Evolutionary conservation across 1,140 invertebrate genomes (phyloP).

Genomic region (Bradysia coprophila): DNA sequence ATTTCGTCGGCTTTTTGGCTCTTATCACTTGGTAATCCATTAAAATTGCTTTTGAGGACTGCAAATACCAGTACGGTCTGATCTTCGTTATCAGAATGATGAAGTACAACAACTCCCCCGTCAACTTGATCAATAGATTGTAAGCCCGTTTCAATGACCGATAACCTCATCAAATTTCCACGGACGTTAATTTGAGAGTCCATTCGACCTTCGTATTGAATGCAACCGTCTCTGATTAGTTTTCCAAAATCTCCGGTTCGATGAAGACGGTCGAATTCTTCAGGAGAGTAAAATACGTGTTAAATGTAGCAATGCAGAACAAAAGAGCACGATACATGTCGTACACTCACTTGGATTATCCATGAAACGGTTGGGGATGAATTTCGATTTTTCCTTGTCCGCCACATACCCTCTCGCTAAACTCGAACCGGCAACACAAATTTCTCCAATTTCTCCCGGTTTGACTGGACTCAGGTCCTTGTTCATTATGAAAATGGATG

Average conservation of each 20-base stretch:
- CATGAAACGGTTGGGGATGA: constrained; percentile 48
- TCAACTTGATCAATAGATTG: constrained; percentile 15
- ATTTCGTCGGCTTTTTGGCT: too few species aligned
- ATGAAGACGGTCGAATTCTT: constrained; percentile 47
- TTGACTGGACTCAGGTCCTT: constrained; percentile 43
- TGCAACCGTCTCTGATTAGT: constrained; percentile 42
- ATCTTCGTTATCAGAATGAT: constrained; percentile 49
- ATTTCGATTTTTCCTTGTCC: constrained; percentile 46
- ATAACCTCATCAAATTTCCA: constrained; percentile 66
- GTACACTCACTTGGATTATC: constrained; percentile 40
- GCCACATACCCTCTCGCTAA: constrained; percentile 62
- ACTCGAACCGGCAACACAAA: constrained; percentile 60
- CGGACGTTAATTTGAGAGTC: constrained; percentile 77
- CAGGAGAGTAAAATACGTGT: too few species aligned
- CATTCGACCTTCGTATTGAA: constrained; percentile 62
- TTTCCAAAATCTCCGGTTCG: constrained; percentile 68
- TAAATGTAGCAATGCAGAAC: too few species aligned
- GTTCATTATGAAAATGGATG: constrained; percentile 57
- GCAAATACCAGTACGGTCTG: constrained; percentile 57
- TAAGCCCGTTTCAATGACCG: constrained; percentile 51
- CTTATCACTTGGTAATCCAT: constrained; percentile 38
- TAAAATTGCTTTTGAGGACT: constrained; percentile 30
- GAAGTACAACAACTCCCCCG: constrained; percentile 48
- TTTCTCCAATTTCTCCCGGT: constrained; percentile 54
- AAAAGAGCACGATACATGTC: too few species aligned